Conservation (phyloP, 2,888 invertebrate genomes). For the Caenorhabditis becei region DNA sequence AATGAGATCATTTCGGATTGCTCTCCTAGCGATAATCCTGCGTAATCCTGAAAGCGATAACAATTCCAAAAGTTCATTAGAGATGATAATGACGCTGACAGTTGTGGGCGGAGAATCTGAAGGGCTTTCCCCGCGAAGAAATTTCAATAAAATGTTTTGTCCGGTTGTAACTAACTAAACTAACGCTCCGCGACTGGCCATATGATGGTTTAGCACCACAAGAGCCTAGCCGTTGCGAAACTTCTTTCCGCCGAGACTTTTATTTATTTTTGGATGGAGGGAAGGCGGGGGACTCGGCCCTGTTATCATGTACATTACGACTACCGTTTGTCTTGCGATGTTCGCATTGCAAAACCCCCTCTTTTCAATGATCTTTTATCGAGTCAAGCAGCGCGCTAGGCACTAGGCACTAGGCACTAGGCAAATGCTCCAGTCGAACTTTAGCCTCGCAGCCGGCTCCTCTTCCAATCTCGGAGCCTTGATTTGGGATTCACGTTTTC, state of each 20-base stretch:
- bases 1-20: constrained; percentile 32
- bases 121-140: constrained; percentile 19
- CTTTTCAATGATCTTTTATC: constrained; percentile 47
- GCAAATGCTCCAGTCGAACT: constrained; percentile 36
- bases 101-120: constrained; percentile 9
- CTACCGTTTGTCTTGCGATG: constrained; percentile 46
- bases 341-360: constrained; percentile 11
- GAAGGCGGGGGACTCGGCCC: constrained; percentile 18
- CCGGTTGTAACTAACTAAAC: constrained; percentile 10
- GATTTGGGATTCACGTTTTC: constrained; percentile 48
- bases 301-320: constrained; percentile 60
- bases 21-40: constrained; percentile 21
- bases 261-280: constrained; percentile 49
- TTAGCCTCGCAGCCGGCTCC: not conserved
- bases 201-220: constrained; percentile 46
- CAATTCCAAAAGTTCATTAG: constrained; percentile 20
- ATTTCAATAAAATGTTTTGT: too few species aligned
- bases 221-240: too few species aligned
- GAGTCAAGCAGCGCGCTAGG: constrained; percentile 16
- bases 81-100: constrained; percentile 15
- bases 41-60: constrained; percentile 23
- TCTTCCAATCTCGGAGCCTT: not conserved
- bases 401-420: constrained; percentile 23
- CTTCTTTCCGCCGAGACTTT: constrained; percentile 43
- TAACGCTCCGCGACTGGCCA: constrained; percentile 33